A percentile compares a stretch with the other conserved stretches of the same genome.
These are phyloP conservation scores for Limnodromus scolopaceus DNA, from an alignment of 2,797 vertebrate genomes.

Conservation along the genomic window DNA sequence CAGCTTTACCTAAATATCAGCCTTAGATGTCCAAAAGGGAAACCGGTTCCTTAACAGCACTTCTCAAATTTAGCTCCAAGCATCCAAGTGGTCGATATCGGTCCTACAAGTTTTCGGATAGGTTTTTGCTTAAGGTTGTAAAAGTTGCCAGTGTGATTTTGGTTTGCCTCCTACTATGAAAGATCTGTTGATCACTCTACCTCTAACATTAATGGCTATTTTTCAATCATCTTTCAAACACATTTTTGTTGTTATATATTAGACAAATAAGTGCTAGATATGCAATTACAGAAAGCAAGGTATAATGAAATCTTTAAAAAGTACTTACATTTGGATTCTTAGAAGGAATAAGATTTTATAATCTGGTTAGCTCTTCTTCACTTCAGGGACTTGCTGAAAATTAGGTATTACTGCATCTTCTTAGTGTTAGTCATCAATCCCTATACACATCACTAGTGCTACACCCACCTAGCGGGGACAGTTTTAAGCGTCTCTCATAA, in stretches of 20 bases:
- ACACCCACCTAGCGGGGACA: constrained; percentile 12
- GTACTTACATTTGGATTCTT: constrained; percentile 2
- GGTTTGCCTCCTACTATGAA: background rate
- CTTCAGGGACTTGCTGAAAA: constrained; percentile 8
- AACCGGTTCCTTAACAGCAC: background rate
- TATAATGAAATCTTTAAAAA: background rate
- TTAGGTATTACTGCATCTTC: constrained; percentile 18
- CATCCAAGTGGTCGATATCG: background rate
- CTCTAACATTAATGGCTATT: background rate
- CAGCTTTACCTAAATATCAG: background rate
- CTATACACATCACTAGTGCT: background rate
- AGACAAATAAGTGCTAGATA: background rate
- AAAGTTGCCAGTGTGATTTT: background rate
- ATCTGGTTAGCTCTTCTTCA: background rate
- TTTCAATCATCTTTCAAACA: background rate
- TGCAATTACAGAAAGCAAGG: background rate
- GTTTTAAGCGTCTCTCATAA: constrained; percentile 1
- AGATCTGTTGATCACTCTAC: background rate
- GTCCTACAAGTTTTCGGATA: background rate
- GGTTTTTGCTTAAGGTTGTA: background rate
- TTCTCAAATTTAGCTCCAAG: background rate
- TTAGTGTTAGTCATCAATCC: constrained; percentile 26
- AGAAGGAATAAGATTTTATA: background rate
- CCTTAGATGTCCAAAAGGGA: background rate
- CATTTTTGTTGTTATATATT: background rate